Conservation (phyloP, 2,888 invertebrate species). For the Sinopyrophorus schimmeli region DNA sequence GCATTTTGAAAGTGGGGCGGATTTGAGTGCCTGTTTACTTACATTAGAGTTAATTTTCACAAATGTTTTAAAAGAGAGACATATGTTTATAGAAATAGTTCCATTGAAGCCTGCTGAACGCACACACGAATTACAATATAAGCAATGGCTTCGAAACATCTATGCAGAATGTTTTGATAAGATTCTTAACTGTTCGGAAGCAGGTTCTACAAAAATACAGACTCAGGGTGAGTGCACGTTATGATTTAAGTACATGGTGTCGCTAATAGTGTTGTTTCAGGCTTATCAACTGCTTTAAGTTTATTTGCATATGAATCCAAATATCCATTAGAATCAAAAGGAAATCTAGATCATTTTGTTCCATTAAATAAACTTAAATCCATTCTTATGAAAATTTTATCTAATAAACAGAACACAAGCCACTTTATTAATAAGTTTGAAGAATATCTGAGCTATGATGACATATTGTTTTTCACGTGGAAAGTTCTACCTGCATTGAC, state of each 20-base stretch:
- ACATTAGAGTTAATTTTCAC: slow-evolving; percentile 74
- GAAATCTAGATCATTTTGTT: slow-evolving; percentile 62
- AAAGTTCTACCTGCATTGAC: slow-evolving; percentile 62
- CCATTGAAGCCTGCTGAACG: slow-evolving; percentile 62
- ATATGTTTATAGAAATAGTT: slow-evolving; percentile 64
- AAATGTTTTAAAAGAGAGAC: slow-evolving; percentile 67
- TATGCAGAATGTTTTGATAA: slow-evolving; percentile 69
- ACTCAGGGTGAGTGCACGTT: slow-evolving; percentile 51
- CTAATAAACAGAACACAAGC: slow-evolving; percentile 63
- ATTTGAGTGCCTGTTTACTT: slow-evolving; percentile 63
- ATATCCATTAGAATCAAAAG: slow-evolving; percentile 62
- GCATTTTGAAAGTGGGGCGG: slow-evolving; percentile 62
- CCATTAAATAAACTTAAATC: slow-evolving; percentile 69
- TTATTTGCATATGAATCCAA: slow-evolving; percentile 73
- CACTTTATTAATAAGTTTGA: slow-evolving; percentile 70
- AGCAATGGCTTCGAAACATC: slow-evolving; percentile 69
- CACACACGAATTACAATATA: slow-evolving; percentile 66
- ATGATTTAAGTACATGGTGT: too few relatives aligned
- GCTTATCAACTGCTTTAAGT: slow-evolving; percentile 73
- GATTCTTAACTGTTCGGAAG: slow-evolving; percentile 61
- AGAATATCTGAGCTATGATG: slow-evolving; percentile 74
- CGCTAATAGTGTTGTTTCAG: slow-evolving; percentile 51
- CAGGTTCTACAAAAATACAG: slow-evolving; percentile 49
- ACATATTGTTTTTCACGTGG: slow-evolving; percentile 75
- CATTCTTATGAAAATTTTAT: slow-evolving; percentile 67